Percentiles rank a stretch among this genome's conserved stretches.
phyloP scores from a whole-genome alignment of 2,888 invertebrate species.

The Eupsilia transversa region DNA sequence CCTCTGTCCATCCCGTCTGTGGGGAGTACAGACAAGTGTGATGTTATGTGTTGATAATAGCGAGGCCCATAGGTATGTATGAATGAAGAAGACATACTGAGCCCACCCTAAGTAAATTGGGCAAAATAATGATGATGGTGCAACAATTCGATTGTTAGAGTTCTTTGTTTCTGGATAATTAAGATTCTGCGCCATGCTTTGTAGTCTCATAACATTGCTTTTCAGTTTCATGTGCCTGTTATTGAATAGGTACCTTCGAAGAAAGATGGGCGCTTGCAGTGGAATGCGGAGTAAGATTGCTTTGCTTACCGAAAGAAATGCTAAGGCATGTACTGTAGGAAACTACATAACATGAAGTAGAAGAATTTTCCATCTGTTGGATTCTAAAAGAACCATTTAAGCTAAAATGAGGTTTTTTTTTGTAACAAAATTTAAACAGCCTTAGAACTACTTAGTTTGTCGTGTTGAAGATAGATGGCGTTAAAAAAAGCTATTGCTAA shows the following conservation, averaged over 20 bases:
- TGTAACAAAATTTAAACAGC: not conserved
- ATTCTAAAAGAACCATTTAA: not conserved
- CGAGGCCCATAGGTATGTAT: too few species aligned
- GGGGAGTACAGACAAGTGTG: too few species aligned
- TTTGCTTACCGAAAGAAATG: not conserved
- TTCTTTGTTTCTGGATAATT: too few species aligned
- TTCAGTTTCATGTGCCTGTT: not conserved
- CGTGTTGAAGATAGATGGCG: slow-evolving; percentile 26
- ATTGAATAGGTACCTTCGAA: not conserved
- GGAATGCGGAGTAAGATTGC: not conserved
- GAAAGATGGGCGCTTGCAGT: not conserved
- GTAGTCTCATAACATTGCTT: not conserved
- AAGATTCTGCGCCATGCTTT: too few species aligned
- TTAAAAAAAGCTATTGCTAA: not conserved
- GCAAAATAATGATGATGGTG: too few species aligned
- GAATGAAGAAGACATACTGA: too few species aligned
- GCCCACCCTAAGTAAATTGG: too few species aligned
- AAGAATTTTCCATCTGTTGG: slow-evolving; percentile 17
- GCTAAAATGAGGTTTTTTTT: too few species aligned
- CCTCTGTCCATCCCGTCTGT: too few species aligned
- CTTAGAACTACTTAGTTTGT: not conserved
- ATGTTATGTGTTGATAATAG: too few species aligned
- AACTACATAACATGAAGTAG: not conserved
- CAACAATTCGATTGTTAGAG: too few species aligned
- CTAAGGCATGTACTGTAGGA: not conserved